Percentiles rank a stretch among this genome's conserved stretches.
These are phyloP conservation scores for Caranx ignobilis DNA, from an alignment of 2,113 vertebrate species.

Conservation along the genomic window DNA sequence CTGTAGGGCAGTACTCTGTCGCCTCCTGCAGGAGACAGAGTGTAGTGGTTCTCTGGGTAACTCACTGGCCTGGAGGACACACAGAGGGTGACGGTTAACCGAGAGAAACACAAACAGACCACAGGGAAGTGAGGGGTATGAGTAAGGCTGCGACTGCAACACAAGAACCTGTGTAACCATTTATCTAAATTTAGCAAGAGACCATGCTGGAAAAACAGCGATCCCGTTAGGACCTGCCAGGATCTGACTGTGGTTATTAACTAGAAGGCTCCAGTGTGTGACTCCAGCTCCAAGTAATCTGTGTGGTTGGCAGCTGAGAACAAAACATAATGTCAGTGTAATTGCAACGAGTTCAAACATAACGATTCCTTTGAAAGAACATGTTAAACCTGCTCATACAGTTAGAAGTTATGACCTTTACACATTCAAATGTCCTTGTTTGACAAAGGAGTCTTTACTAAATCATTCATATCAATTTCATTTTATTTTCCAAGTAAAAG, in stretches of 20 bases:
- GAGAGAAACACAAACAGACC: conserved; percentile 9
- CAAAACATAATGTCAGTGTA: not conserved
- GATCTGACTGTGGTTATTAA: not conserved
- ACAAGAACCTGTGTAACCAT: not conserved
- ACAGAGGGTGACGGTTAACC: not conserved
- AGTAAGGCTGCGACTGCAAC: not conserved
- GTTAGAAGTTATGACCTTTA: not conserved
- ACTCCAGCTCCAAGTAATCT: not conserved
- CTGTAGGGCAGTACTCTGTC: conserved; percentile 88
- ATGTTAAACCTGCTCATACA: not conserved
- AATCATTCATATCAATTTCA: too few species aligned
- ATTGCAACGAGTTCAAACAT: not conserved
- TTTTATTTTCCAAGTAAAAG: too few species aligned
- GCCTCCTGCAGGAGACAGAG: conserved; percentile 82
- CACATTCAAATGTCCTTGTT: not conserved
- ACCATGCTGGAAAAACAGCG: not conserved
- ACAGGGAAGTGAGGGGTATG: conserved; percentile 2
- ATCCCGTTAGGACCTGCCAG: not conserved
- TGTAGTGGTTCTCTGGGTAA: conserved; percentile 92
- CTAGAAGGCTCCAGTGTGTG: not conserved
- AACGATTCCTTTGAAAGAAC: not conserved
- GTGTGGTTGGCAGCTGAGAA: not conserved
- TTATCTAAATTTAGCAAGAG: conserved; percentile 6
- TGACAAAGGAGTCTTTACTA: not conserved
- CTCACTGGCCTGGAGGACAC: conserved; percentile 88